These are phyloP conservation scores for Pachyseris speciosa DNA, from an alignment of 64 coral and sea anemone species.

Conservation along the genomic window DNA sequence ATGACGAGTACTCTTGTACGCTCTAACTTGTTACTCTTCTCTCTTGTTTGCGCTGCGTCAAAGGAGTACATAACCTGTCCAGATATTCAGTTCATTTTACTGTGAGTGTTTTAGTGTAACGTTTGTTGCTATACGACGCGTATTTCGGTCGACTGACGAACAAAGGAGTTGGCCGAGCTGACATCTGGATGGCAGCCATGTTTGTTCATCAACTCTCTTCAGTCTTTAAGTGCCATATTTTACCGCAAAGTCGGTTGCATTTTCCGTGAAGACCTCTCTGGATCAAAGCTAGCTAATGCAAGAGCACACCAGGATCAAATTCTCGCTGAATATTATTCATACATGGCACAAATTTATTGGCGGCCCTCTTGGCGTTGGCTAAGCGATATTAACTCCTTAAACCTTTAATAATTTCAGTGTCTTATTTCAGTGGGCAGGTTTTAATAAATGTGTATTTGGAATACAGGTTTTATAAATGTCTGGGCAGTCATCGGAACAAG, in stretches of 20 bases:
- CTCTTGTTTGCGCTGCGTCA: background rate
- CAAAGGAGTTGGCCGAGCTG: background rate
- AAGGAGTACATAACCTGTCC: background rate
- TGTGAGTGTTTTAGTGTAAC: background rate
- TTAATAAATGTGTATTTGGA: background rate
- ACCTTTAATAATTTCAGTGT: conserved; percentile 10
- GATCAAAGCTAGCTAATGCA: background rate
- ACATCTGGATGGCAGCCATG: conserved; percentile 23
- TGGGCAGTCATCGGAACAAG: conserved; percentile 25
- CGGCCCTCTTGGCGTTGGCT: background rate
- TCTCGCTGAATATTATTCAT: background rate
- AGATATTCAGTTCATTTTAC: conserved; percentile 18
- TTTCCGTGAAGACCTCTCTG: background rate
- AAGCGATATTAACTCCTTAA: background rate
- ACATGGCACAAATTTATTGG: background rate
- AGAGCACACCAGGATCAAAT: background rate
- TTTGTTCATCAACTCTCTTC: conserved; percentile 21
- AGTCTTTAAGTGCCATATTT: conserved; percentile 13
- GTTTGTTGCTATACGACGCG: background rate
- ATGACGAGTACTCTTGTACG: background rate
- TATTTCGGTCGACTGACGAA: background rate
- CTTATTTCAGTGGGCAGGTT: background rate
- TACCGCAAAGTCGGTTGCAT: background rate
- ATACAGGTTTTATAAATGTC: conserved; percentile 37
- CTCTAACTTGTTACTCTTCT: background rate